Base-by-base conservation (phyloP, 2,888 invertebrate genomes). In the Archips xylosteana region DNA sequence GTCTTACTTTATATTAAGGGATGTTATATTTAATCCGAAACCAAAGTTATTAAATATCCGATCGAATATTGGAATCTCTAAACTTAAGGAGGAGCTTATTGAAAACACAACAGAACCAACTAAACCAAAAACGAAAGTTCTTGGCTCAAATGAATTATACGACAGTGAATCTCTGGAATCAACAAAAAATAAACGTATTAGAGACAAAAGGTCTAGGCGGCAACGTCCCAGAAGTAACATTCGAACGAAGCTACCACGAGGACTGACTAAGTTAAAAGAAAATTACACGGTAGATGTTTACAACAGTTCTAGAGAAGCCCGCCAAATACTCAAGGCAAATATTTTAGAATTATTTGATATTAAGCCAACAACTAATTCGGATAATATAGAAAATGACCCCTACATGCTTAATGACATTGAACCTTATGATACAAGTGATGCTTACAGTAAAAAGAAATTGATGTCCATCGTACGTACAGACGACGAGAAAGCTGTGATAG, bases 291-390 rank as follows among this genome's bases (percentile, higher is more conserved):
- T 3, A 54, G 3, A 54, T 5, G 3, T 4, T 12, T 32, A 57
- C 4, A 57, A 32, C 6, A 57, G 32, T 12, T 10, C 32, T 57
- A 57, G 57, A 57, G 32, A 57, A 32, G 32, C 32, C 6, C 57
- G 57, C 1, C 57, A 57, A 57, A 57, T 57, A 57, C 12, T 32
- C 10, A 57, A 57, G 12, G 57, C 12, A 2, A 57, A 57, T 32
- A 57, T 57, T 57, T 32, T 57, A 57, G 57, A 57, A 57, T 57
- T 32, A 23, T 23, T 32, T 57, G 57, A 57, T 57, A 12, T n/a
- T 57, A 57, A 57, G 32, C 32, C 57, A 57, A 57, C 57, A 3
- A 57, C 57, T 54, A 6, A 2, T 57, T 32, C 32, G 12, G 32
- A 57, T 57, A 57, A 12, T 12, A 4, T 57, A 57, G 57, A 57